phyloP scores from a whole-genome alignment of 1,140 invertebrate genomes.

The Aphelinus certus region DNA sequence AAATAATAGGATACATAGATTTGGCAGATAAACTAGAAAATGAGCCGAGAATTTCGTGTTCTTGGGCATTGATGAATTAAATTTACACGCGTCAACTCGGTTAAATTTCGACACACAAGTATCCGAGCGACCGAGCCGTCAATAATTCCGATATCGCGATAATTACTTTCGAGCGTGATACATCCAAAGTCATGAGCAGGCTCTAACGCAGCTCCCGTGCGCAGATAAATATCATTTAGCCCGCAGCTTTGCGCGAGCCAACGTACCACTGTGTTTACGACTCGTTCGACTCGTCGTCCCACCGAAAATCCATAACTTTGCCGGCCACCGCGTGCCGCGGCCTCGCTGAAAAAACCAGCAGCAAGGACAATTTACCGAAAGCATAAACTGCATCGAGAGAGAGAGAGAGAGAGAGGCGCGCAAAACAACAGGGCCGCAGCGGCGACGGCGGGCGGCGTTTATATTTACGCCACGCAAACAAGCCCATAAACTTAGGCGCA shows the following conservation, averaged over 20 bases:
- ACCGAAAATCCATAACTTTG: conserved; percentile 1
- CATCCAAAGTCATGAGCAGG: neutral
- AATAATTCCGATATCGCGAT: conserved; percentile 15
- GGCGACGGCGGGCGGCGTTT: neutral
- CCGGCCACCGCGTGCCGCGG: neutral
- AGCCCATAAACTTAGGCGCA: neutral
- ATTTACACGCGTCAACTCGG: neutral
- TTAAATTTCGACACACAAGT: conserved; percentile 1
- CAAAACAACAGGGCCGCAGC: neutral
- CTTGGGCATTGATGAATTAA: neutral
- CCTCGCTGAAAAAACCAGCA: neutral
- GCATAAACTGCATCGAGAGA: no score
- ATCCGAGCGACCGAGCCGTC: conserved; percentile 1
- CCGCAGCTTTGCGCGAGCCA: neutral
- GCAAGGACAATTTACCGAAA: no score
- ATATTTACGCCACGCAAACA: conserved; percentile 3
- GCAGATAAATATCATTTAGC: conserved; percentile 18
- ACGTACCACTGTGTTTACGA: neutral
- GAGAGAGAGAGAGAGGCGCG: neutral
- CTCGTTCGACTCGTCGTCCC: neutral
- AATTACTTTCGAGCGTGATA: conserved; percentile 1
- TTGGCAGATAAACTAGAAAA: no score
- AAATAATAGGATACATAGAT: no score
- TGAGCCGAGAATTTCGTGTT: no score
- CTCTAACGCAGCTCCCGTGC: neutral